Base-by-base conservation (phyloP, 2,888 invertebrate species). In the Syritta pipiens region DNA sequence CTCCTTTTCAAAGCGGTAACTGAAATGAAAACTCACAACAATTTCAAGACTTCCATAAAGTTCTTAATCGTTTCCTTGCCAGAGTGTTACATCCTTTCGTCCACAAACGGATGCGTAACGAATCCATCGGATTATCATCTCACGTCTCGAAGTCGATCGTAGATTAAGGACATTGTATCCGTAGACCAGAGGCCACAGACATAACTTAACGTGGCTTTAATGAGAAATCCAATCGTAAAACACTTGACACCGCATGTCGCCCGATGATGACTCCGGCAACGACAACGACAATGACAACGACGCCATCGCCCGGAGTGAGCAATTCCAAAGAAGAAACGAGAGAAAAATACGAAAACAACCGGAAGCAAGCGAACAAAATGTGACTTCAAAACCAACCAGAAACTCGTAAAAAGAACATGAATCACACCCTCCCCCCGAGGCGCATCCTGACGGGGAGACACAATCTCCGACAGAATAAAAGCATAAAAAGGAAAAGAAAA, bases 141-240 rank as follows among this genome's bases (percentile, higher is more conserved):
- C 42, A 32, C 32, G 51, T 37, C 22, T 48, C 7, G 4, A 4
- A 40, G 24, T 46, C 51, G 30, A 40, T 48, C 46, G 37, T 22
- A 26, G 37, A 67, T 65, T 44, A 40, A 44, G 35, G 40, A 30
- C 46, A 35, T 49, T 57, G 32, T 37, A 14, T 6, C 1, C 3
- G 7, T 3, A 14, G 7, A 37, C 12, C 14, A 14, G 42, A 24
- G 5, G 28, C 9, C 17, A 24, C 22, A 30, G 17, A 28, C n/a
- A n/a, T n/a, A n/a, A n/a, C n/a, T n/a, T n/a, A 20, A 32, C 2
- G n/a, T 37, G 14, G 14, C 12, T 12, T 49, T 62, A 69, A 76
- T 68, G 53, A 46, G 60, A 68, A 75, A 55, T 42, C 14, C 60
- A 35, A 53, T 35, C 62, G 53, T 49, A 68, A 68, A 68, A 26